Base-by-base conservation (phyloP, 2,888 invertebrate genomes). In the Scelioninae gen. 1 region DNA sequence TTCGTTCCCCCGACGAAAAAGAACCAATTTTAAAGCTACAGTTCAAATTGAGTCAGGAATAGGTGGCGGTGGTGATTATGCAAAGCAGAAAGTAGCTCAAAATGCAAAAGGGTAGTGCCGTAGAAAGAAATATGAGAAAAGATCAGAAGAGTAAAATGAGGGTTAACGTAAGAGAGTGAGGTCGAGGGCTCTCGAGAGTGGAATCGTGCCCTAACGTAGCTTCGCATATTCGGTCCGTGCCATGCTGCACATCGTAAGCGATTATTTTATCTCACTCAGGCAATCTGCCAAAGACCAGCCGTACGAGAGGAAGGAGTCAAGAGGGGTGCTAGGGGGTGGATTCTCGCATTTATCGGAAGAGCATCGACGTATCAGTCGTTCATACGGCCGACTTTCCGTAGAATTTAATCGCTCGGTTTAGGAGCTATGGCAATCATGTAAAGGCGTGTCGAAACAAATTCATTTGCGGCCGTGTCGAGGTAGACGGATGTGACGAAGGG, bases 261-360 rank as follows among this genome's bases (percentile, higher is more conserved):
- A 91, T 91, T 91, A 91, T 91, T 91, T 91, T 90, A 91, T 91
- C 90, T 82, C 51, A 51, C 65, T 62, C 76, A 72, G 90, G 90
- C 90, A 87, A 91, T 91, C 90, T 90, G 90, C 91, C 90, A 91
- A 86, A 86, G 85, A 83, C 84, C 69, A 40, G 43, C 31, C 56
- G 82, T 23, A 23, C 23, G 23, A 23, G 23, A 23, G 23, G 23
- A 2, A 4, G 23, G 23, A 23, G 23, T 23, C 23, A 23, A 23
- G 23, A 23, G 62, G 71, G 69, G 34, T 60, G 34, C 29, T 40
- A 23, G 43, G 71, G 40, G 43, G 34, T 51, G 49, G 34, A 40
- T 43, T 56, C 72, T 65, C 83, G 82, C 84, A 83, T 86, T 85
- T 80, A 80, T 86, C 85, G 86, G 83, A 86, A 82, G 84, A 79